These are phyloP conservation scores for Mycteria americana DNA, from an alignment of 2,797 vertebrate genomes.

Conservation along the genomic window DNA sequence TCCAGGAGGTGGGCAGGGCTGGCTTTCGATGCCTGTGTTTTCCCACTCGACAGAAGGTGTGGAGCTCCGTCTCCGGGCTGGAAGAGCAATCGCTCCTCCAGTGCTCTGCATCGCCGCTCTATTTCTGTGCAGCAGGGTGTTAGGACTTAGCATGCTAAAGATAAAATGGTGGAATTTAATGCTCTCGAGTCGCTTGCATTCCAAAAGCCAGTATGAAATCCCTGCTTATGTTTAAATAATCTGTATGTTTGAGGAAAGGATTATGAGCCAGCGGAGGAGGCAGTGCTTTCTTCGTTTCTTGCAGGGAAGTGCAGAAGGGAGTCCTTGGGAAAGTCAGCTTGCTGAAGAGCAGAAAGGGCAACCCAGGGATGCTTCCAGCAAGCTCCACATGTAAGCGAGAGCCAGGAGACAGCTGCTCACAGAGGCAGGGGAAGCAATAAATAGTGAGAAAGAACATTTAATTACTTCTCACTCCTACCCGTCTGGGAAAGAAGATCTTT, in stretches of 20 bases:
- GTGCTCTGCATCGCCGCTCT: background rate
- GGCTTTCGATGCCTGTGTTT: accelerated
- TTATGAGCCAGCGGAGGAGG: background rate
- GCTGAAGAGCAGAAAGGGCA: background rate
- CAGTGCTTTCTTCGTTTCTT: background rate
- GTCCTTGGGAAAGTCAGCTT: constrained; percentile 1
- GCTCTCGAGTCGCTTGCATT: background rate
- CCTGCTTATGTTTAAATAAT: constrained; percentile 31
- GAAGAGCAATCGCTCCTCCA: accelerated
- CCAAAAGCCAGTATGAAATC: background rate
- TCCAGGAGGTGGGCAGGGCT: background rate
- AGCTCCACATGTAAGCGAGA: background rate
- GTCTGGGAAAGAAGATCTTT: background rate
- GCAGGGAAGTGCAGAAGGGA: background rate
- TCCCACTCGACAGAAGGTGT: accelerated
- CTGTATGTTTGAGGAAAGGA: constrained; percentile 18
- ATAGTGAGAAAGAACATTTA: background rate
- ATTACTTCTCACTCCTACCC: background rate
- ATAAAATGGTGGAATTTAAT: background rate
- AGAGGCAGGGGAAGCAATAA: background rate
- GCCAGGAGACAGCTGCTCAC: background rate
- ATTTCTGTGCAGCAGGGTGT: background rate
- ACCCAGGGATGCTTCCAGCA: background rate
- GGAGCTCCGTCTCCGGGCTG: background rate
- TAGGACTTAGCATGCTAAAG: background rate